Evolutionary conservation across 2,888 invertebrate genomes (phyloP), one percentile per base, ranked within the genome.

Genomic region (Marronus borbonicus): DNA sequence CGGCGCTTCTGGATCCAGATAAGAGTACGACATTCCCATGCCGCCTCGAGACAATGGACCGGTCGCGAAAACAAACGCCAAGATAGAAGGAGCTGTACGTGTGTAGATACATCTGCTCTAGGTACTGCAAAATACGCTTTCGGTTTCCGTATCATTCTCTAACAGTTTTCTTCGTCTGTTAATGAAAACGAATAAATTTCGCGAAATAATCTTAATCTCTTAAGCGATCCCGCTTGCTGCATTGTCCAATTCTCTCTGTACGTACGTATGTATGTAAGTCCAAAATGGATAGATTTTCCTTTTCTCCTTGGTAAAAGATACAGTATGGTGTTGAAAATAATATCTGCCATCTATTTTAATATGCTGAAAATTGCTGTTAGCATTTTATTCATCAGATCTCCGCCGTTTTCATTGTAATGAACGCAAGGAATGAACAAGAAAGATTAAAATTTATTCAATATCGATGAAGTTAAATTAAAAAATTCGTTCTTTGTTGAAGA

Each of bases 111-210:
- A 14, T n/a, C 17, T 52, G 10, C 12, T 52, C 20, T 66, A 66
- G 10, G 31, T 31, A 24, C 12, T 44, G 12, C 44, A 44, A 44
- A 44, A 44, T 44, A 12, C 44, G 49, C 66, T 44, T 12, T 44
- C 66, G 50, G 39, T 0, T 39, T 65, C n/a, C 49, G 1, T 20
- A 31, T 49, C 10, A 24, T 49, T 52, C 52, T 49, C 17, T 20
- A 49, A 5, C 17, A 44, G 62, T 74, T 62, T 74, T 44, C 60
- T 55, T 24, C 17, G 28, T 74, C 62, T 60, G 44, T 14, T 74
- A 74, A 74, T 74, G 74, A 74, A 74, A 74, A 74, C 62, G 62
- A 60, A 60, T 74, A 62, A 74, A 62, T 74, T 60, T 62, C 74
- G 17, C 62, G 50, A 62, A 62, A 74, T 74, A 62, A 74, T 62